A percentile compares a stretch with the other conserved stretches of the same genome.
These are phyloP conservation scores for Dendrophyllia cribrosa DNA, from an alignment of 64 coral and sea anemone species.

Conservation along the genomic window DNA sequence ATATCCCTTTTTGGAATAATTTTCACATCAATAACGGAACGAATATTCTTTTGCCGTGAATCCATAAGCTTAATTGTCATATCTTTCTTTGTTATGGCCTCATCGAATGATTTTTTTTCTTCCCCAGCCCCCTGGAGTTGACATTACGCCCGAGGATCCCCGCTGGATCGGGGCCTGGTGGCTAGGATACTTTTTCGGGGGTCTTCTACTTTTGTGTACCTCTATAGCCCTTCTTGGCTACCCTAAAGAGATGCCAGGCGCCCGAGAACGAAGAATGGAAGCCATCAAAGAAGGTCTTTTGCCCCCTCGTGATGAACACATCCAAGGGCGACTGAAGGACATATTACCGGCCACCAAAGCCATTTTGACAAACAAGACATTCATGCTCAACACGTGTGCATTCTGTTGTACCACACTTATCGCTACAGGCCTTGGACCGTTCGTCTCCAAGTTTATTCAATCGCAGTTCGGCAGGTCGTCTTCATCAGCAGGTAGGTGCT, in stretches of 20 bases:
- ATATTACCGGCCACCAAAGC: slow-evolving; percentile 95
- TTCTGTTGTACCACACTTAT: slow-evolving; percentile 92
- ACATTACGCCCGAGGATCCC: slow-evolving; percentile 95
- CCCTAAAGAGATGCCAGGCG: slow-evolving; percentile 96
- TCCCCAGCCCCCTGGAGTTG: slow-evolving; percentile 89
- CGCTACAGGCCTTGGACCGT: slow-evolving; percentile 85
- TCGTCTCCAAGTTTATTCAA: slow-evolving; percentile 98
- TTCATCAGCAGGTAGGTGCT: slow-evolving; percentile 67
- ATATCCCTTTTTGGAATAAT: no score
- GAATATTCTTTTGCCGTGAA: no score
- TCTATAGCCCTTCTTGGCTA: slow-evolving; percentile 90
- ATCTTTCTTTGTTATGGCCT: neutral
- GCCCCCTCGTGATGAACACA: slow-evolving; percentile 86
- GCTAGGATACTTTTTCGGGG: slow-evolving; percentile 97
- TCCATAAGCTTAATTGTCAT: no score
- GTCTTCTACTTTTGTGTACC: slow-evolving; percentile 79
- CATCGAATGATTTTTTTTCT: neutral
- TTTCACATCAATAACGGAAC: no score
- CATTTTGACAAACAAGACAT: slow-evolving; percentile 84
- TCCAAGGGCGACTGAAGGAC: slow-evolving; percentile 84
- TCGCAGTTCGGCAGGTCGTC: slow-evolving; percentile 70
- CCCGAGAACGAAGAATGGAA: slow-evolving; percentile 68
- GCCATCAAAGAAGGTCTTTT: slow-evolving; percentile 91
- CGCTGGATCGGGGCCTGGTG: slow-evolving; percentile 99
- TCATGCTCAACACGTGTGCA: slow-evolving; percentile 89